Evolutionary conservation across 2,797 vertebrate species (phyloP), one percentile per base, ranked within the genome.

Genomic region (Microctenopoma stevenorrisi): DNA sequence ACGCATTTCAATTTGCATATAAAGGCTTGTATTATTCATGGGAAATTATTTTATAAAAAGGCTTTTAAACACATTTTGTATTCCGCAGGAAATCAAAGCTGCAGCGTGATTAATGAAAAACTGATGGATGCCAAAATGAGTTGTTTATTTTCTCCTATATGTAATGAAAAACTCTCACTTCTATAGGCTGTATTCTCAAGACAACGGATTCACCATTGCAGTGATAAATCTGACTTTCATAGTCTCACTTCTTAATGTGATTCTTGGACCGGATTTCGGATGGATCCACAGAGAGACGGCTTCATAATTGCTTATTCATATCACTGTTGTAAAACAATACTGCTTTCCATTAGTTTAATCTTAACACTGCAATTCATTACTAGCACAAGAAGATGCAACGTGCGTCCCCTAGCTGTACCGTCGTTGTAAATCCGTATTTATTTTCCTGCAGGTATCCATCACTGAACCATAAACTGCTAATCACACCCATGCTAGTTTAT

Each of bases 21-120:
- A 61, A 48, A 59, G 47, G 51, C 50, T 85, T 78, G 47, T 63
- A 63, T 83, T 65, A 74, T 73, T 82, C 52, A 74, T 35, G 8
- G 16, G 0, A 68, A 72, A 69, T 63, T 54, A 52, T 69, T 66
- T 70, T 28, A 40, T 73, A 77, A 75, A 76, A 22, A 49, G 47
- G 48, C 30, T 74, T 76, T 78, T 50, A 70, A 57, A 64, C 46
- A 59, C 9, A 61, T 54, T 59, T 64, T 59, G n/a, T 16, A 44
- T 70, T 76, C 64, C 48, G 1, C 47, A 15, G 37, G 50, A 74
- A 77, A 79, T 79, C 77, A 79, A 77, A 85, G 71, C 43, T 42
- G 49, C 43, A 10, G 57, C 8, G 7, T 47, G 49, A 67, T 74
- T 79, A 43, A 53, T 72, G 47, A 54, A 62, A 75, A 73, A 59